Evolutionary conservation across 2,113 vertebrate species (phyloP).

Genomic region (Scophthalmus maximus): DNA sequence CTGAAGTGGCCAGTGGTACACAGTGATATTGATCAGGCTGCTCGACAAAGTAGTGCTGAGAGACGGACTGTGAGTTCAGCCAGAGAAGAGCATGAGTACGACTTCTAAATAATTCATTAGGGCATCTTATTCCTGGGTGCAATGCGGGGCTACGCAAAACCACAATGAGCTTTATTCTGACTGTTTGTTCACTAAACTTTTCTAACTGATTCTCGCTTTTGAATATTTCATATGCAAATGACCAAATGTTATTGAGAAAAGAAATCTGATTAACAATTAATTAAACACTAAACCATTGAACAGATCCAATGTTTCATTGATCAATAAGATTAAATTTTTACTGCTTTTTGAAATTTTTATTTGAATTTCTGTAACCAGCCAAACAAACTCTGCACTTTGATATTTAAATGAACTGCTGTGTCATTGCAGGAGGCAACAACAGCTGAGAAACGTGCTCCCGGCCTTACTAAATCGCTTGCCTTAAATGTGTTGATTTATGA

Average conservation of each 20-base stretch:
- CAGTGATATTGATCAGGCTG: constrained; percentile 37
- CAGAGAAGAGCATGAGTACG: constrained; percentile 32
- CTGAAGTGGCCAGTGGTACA: constrained; percentile 1
- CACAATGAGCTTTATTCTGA: neutral
- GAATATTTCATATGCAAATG: too few species aligned
- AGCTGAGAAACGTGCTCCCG: neutral
- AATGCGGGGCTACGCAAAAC: constrained; percentile 25
- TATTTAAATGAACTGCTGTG: neutral
- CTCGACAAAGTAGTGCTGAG: constrained; percentile 38
- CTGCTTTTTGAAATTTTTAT: too few species aligned
- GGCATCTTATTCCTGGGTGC: constrained; percentile 34
- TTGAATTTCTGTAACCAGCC: neutral
- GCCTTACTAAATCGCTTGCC: neutral
- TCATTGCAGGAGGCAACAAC: neutral
- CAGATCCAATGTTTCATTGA: too few species aligned
- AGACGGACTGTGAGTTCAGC: constrained; percentile 34
- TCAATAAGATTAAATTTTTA: neutral
- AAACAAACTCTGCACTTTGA: constrained; percentile 5
- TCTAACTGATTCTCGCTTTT: too few species aligned
- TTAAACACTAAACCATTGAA: too few species aligned
- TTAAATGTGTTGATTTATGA: constrained; percentile 1
- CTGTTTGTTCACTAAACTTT: constrained; percentile 1
- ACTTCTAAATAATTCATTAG: constrained; percentile 62
- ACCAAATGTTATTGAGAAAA: too few species aligned
- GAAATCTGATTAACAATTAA: too few species aligned